Base-by-base conservation (phyloP, 2,888 invertebrate genomes). In the Lycophotia porphyrea region DNA sequence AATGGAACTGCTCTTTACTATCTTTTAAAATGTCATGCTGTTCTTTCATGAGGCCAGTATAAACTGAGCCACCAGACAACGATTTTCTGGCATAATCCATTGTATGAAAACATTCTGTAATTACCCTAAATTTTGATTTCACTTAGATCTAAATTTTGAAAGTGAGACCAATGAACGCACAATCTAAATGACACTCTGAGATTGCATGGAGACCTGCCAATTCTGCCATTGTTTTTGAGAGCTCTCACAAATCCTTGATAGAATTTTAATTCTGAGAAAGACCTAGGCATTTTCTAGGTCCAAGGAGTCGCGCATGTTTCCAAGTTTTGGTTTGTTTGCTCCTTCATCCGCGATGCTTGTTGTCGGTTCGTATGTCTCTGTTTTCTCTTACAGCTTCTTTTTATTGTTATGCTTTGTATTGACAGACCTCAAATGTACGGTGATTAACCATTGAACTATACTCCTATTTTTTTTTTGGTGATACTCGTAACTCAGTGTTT, bases 271-370 rank as follows among this genome's bases (percentile, higher is more conserved):
- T 96, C 96, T 96, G 96, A 96, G 96, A 96, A 96, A 96, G 96
- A 93, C 96, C 96, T 96, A 95, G 95, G 96, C 91, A 86, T 93
- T 94, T 93, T 95, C 96, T 96, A 95, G 96, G 96, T 96, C 96
- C 91, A 92, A 92, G 94, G 94, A 94, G 94, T 93, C 93, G 90
- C 90, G 96, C 96, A 95, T 96, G 96, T 96, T 95, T 96, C 95
- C 96, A 95, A 96, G 93, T 95, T 95, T 96, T 96, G 96, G 95
- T 96, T 96, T 93, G 88, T 92, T 93, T 90, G 93, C 93, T 93
- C 93, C 93, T 93, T 92, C 94, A 92, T 92, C 90, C 87, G 92
- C 92, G 91, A 90, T 88, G 95, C 96, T 96, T 96, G 42, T 92
- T 91, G 92, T 93, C 90, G 85, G 88, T 90, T 84, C 90, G 91